Conservation (phyloP, 1,140 invertebrate genomes). For the Gerris buenoi region DNA sequence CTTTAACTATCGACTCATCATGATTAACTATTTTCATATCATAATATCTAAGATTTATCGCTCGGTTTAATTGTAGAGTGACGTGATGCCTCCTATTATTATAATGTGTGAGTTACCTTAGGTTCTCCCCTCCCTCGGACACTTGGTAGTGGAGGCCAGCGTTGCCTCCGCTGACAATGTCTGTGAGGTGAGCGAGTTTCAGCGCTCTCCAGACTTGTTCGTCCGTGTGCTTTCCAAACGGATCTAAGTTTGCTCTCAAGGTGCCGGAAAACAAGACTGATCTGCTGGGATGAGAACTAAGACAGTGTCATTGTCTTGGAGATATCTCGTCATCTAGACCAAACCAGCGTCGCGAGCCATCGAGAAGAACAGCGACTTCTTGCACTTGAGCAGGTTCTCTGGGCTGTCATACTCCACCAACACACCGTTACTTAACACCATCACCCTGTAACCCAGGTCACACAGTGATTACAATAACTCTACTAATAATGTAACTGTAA, state of each 20-base stretch:
- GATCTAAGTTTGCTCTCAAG: constrained; percentile 68
- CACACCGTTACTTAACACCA: constrained; percentile 73
- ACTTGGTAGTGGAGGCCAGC: constrained; percentile 62
- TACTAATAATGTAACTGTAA: too few relatives aligned
- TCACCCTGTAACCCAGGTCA: constrained; percentile 53
- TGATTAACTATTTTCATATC: too few relatives aligned
- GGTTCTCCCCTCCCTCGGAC: constrained; percentile 76
- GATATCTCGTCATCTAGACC: too few relatives aligned
- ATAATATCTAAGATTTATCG: too few relatives aligned
- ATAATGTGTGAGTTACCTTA: constrained; percentile 38
- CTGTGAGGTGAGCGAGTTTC: constrained; percentile 58
- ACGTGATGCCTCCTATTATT: not conserved
- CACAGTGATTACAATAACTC: too few relatives aligned
- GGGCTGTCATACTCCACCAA: constrained; percentile 69
- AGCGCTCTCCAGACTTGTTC: constrained; percentile 64
- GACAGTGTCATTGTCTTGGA: too few relatives aligned
- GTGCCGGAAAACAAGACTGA: constrained; percentile 72
- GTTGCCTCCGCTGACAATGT: constrained; percentile 50
- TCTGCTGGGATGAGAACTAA: too few relatives aligned
- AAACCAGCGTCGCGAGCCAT: constrained; percentile 72
- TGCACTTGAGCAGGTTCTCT: constrained; percentile 49
- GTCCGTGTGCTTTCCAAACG: constrained; percentile 58
- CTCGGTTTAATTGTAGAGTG: not conserved
- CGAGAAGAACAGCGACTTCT: constrained; percentile 64
- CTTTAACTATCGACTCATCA: too few relatives aligned